Evolutionary conservation across 2,888 invertebrate species (phyloP), one percentile per base, ranked within the genome.

Genomic region (Cordylochernes scorpioides): DNA sequence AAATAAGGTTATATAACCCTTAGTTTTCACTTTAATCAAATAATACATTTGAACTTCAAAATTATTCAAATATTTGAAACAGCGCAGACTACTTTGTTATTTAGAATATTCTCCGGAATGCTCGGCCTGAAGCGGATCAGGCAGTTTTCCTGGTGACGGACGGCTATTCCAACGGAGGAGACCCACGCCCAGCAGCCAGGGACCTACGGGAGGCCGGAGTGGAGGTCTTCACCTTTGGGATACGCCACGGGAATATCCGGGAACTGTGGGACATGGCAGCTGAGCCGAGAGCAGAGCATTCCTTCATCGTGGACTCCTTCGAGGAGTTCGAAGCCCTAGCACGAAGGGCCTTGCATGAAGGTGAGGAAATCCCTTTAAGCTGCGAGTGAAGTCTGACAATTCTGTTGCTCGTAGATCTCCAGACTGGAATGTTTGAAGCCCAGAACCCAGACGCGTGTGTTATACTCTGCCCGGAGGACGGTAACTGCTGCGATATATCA

Each of bases 81-180:
- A n/a, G n/a, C n/a, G n/a, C n/a, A n/a, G n/a, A n/a, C n/a, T n/a
- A n/a, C n/a, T n/a, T n/a, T n/a, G n/a, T n/a, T n/a, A n/a, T n/a
- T n/a, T n/a, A n/a, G n/a, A n/a, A n/a, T n/a, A n/a, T n/a, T n/a
- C n/a, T n/a, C n/a, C n/a, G n/a, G n/a, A n/a, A 43, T 6, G 43
- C 51, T 1, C 43, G 54, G 6, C 40, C 38, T 3, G 44, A 45
- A 26, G 60, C 55, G 0, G 43, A 54, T 39, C 67, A 67, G 46
- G 63, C 65, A 0, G 54, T 70, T 7, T 67, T 70, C 43, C 50
- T 70, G 3, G 61, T 70, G 38, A 69, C 69, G 1, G 69, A 70
- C 44, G 69, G 69, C 9, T 69, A 65, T 45, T 68, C 68, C 5
- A 69, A 68, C 46, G 67, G 67, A 2, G 67, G 65, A 0, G 63